Evolutionary conservation across 2,113 vertebrate genomes (phyloP), one percentile per base, ranked within the genome.

Genomic region (Proterorhinus semilunaris): DNA sequence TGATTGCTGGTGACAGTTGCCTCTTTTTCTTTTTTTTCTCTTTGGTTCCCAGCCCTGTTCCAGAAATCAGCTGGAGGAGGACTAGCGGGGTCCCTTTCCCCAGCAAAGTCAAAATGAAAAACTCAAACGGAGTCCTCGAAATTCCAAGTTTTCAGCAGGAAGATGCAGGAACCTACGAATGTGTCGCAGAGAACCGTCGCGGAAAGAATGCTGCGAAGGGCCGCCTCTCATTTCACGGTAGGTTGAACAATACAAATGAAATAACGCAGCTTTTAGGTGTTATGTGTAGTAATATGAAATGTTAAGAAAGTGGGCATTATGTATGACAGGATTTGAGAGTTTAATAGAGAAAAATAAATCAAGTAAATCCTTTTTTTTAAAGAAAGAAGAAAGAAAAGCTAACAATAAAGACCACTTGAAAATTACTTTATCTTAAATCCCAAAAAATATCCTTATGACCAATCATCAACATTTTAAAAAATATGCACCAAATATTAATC

Each of bases 11-110:
- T 83, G 79, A 85, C 1, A 82, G 71, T 65, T 51, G 68, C 77
- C 84, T 48, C 54, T 87, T n/a, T 36, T 59, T n/a, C n/a, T 21
- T 10, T 78, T 42, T 82, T 51, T 57, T 84, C 15, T 21, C 52
- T 13, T 11, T 78, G 27, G 68, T 63, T 82, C 84, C 59, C 82
- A 99, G 97, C 83, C 97, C 97, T 0, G 93, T 98, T 44, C 97
- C 97, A 77, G 94, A 93, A 89, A 97, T 99, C 87, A 95, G 92
- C 75, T 99, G 97, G 97, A 94, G 95, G 79, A 94, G 95, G 91
- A 94, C 93, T 8, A 96, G 95, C 15, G 95, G 96, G 1, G 87
- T 94, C 71, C 94, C 95, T 0, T 95, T 99, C 70, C 92, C 96
- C 46, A 93, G 88, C 72, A 99, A 98, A 92, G 89, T 95, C 72